Conservation (phyloP, 2,797 vertebrate genomes). For the Sebastes alutus region DNA sequence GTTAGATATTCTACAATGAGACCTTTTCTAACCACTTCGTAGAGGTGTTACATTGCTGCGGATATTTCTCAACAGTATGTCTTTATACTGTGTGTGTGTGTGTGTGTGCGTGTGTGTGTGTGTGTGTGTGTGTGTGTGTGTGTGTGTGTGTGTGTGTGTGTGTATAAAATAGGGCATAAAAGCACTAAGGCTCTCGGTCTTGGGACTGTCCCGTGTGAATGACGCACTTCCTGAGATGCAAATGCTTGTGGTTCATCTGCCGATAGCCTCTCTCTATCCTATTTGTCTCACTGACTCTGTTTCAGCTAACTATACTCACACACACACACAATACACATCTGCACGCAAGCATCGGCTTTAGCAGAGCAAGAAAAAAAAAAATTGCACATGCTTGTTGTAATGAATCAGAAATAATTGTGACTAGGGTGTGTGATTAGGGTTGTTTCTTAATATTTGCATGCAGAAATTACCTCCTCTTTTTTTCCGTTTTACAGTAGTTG, state of each 20-base stretch:
- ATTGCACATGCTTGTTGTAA: neutral
- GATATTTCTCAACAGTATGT: neutral
- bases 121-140: neutral
- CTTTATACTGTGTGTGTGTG: neutral
- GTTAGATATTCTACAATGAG: neutral
- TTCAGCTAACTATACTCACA: neutral
- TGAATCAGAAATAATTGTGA: neutral
- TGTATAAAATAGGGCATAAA: slow-evolving; percentile 31
- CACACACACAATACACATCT: neutral
- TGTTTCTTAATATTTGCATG: neutral
- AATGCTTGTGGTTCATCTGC: slow-evolving; percentile 65
- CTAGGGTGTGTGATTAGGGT: neutral
- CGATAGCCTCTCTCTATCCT: slow-evolving; percentile 35
- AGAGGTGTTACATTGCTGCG: neutral
- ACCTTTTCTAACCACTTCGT: neutral
- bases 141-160: neutral
- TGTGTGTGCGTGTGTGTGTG: neutral
- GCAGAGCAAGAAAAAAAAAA: neutral
- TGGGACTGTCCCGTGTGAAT: slow-evolving; percentile 75
- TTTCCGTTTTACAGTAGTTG: neutral
- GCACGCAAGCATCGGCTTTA: neutral
- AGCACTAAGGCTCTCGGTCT: neutral
- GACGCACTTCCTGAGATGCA: slow-evolving; percentile 88
- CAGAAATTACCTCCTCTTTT: neutral
- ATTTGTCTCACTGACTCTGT: slow-evolving; percentile 1